Percentiles rank a stretch among this genome's conserved stretches.
Conservation (phyloP, 2,888 invertebrate species). For the Bellardia bayeri region DNA sequence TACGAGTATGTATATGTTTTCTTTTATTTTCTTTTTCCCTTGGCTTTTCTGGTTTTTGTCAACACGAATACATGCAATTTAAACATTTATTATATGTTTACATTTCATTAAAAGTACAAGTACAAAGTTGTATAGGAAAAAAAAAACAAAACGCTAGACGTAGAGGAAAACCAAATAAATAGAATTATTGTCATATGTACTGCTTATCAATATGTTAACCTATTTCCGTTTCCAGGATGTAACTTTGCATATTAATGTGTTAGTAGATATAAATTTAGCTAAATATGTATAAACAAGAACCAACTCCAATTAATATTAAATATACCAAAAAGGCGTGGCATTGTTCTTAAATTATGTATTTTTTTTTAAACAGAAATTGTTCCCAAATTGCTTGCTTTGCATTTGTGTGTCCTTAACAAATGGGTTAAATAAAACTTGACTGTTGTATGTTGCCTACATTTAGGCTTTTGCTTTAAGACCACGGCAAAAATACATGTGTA, state of each 20-base stretch:
- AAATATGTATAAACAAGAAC: background rate
- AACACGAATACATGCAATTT: conserved; percentile 66
- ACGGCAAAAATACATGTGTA: background rate
- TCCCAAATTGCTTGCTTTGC: background rate
- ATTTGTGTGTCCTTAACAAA: background rate
- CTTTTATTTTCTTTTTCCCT: conserved; percentile 7
- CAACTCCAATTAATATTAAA: background rate
- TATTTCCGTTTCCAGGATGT: conserved; percentile 32
- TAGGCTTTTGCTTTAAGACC: background rate
- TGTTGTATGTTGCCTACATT: conserved; percentile 10
- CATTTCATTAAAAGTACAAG: conserved; percentile 62
- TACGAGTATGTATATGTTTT: background rate
- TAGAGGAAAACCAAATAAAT: background rate
- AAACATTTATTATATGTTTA: conserved; percentile 67
- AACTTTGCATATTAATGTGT: background rate
- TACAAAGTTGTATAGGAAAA: conserved; percentile 6
- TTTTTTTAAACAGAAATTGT: too few relatives aligned
- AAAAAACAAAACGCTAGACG: background rate
- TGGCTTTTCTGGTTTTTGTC: conserved; percentile 15
- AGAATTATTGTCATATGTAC: conserved; percentile 50
- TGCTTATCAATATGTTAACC: conserved; percentile 49
- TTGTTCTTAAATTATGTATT: too few relatives aligned
- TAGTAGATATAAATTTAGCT: background rate
- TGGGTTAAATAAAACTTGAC: background rate
- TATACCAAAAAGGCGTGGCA: background rate